Conservation (phyloP, 2,888 invertebrate genomes). For the Protodeltote pygarga region DNA sequence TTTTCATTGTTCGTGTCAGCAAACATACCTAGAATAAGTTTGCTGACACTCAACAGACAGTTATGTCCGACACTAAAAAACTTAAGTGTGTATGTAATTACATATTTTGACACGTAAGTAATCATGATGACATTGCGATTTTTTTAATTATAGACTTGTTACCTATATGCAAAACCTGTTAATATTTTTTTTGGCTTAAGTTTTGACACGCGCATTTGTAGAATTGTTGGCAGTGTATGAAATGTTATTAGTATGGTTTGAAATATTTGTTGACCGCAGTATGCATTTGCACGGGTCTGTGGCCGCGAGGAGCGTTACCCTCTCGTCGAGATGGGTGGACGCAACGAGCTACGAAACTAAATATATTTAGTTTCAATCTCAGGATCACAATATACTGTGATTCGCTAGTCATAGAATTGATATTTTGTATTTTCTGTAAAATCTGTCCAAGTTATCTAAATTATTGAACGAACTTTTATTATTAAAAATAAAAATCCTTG, state of each 20-base stretch:
- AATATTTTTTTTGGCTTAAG: constrained; percentile 32
- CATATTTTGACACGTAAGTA: constrained; percentile 24
- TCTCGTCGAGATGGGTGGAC: constrained; percentile 40
- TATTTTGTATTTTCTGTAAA: too few species aligned
- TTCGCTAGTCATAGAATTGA: too few species aligned
- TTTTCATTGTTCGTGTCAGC: constrained; percentile 55
- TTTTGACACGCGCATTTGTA: constrained; percentile 16
- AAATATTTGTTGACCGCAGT: constrained; percentile 49
- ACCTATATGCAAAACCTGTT: constrained; percentile 22
- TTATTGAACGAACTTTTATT: too few species aligned
- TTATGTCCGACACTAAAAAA: constrained; percentile 20
- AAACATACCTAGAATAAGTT: constrained; percentile 20
- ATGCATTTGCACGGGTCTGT: constrained; percentile 46
- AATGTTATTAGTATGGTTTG: constrained; percentile 25
- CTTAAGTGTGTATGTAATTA: constrained; percentile 19
- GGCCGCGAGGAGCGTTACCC: constrained; percentile 57
- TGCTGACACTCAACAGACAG: constrained; percentile 13
- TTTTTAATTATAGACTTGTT: constrained; percentile 18
- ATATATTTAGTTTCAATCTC: neutral
- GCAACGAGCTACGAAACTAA: constrained; percentile 33
- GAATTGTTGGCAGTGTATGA: constrained; percentile 3
- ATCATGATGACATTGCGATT: constrained; percentile 33
- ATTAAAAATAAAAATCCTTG: too few species aligned
- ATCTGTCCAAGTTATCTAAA: too few species aligned
- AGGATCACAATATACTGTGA: too few species aligned